Evolutionary conservation across 2,113 vertebrate genomes (phyloP).

Genomic region (Indicator maculatus): DNA sequence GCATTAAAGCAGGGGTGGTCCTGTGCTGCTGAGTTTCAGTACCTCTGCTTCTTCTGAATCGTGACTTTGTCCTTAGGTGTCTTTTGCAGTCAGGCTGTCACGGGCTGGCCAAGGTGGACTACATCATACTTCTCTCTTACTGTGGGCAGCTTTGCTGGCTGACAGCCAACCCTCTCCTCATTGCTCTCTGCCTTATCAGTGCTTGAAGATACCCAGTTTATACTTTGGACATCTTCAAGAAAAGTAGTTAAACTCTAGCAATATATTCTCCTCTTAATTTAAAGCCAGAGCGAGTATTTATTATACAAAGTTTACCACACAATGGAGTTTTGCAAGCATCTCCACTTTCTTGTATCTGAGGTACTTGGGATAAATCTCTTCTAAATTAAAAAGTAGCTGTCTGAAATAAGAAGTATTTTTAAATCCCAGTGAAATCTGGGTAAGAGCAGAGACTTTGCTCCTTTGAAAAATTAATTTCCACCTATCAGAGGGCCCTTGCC

Average conservation of each 20-base stretch:
- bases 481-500: neutral
- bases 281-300: neutral
- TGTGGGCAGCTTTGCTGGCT: neutral
- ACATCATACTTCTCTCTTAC: neutral
- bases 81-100: neutral
- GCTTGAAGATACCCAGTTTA: neutral
- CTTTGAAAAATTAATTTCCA: slow-evolving; percentile 25
- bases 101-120: neutral
- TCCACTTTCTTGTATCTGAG: neutral
- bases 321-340: neutral
- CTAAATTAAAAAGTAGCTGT: neutral
- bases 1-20: neutral
- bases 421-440: neutral
- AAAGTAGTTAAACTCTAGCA: neutral
- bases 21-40: neutral
- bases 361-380: neutral
- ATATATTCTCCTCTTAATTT: neutral
- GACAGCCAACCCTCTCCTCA: neutral
- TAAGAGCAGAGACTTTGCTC: neutral
- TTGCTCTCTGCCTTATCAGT: neutral
- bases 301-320: neutral
- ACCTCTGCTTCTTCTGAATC: neutral
- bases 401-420: neutral
- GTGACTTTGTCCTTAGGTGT: neutral
- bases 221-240: neutral